These are phyloP conservation scores for Abrostola triplasia DNA, from an alignment of 2,888 invertebrate genomes.

Conservation along the genomic window DNA sequence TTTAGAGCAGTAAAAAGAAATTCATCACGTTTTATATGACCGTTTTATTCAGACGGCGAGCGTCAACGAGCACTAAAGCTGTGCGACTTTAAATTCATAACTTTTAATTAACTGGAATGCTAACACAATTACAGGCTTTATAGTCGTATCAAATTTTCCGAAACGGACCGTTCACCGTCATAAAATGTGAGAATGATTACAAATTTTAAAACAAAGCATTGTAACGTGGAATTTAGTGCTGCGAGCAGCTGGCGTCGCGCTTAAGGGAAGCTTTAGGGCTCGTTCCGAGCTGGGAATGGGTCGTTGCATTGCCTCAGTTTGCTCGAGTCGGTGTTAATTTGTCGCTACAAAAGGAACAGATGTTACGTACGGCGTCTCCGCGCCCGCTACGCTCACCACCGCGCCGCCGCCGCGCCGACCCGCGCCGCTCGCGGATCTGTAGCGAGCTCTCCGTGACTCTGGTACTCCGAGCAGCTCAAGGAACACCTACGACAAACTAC, in stretches of 20 bases:
- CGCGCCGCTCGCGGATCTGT: slow-evolving; percentile 58
- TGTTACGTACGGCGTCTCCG: slow-evolving; percentile 69
- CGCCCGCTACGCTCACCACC: slow-evolving; percentile 34
- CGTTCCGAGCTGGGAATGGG: slow-evolving; percentile 77
- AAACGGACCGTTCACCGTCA: slow-evolving; percentile 86
- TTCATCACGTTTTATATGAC: slow-evolving; percentile 75
- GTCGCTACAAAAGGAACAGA: slow-evolving; percentile 83
- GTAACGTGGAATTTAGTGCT: slow-evolving; percentile 85
- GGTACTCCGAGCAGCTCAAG: slow-evolving; percentile 5
- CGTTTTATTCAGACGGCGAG: slow-evolving; percentile 71
- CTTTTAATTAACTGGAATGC: slow-evolving; percentile 87
- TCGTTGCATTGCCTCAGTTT: slow-evolving; percentile 79
- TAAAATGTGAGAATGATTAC: slow-evolving; percentile 88
- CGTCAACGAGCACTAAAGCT: slow-evolving; percentile 79
- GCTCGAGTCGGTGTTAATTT: slow-evolving; percentile 83
- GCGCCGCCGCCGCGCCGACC: slow-evolving; percentile 47
- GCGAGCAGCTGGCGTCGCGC: slow-evolving; percentile 80
- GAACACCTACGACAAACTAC: not conserved
- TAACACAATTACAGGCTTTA: slow-evolving; percentile 87
- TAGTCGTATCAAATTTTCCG: slow-evolving; percentile 87
- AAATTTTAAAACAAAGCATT: slow-evolving; percentile 87
- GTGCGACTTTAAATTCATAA: slow-evolving; percentile 86
- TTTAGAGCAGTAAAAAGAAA: slow-evolving; percentile 73
- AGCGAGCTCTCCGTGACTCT: slow-evolving; percentile 41
- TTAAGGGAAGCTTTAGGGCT: slow-evolving; percentile 84